Conservation (phyloP, 2,797 vertebrate species). For the Anas capensis region DNA sequence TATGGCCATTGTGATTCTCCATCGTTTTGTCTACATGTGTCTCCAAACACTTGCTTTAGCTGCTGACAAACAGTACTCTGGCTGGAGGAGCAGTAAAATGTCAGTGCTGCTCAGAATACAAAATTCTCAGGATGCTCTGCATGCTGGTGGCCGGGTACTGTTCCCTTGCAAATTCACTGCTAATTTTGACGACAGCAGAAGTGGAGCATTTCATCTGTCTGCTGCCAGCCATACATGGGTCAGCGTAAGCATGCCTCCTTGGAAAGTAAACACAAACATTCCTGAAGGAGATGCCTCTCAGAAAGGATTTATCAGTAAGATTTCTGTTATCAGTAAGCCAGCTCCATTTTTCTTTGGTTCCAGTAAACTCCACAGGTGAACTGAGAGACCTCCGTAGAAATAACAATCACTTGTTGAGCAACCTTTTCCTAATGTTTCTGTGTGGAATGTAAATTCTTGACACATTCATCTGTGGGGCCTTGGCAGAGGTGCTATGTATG, state of each 20-base stretch:
- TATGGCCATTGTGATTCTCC: neutral
- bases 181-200: conserved; percentile 17
- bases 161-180: conserved; percentile 8
- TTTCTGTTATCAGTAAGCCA: neutral
- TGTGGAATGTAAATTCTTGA: neutral
- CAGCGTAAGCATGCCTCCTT: neutral
- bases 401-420: neutral
- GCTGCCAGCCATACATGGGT: neutral
- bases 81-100: neutral
- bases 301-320: neutral
- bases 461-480: neutral
- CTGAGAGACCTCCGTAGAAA: neutral
- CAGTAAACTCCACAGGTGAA: neutral
- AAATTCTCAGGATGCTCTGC: conserved; percentile 12
- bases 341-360: neutral
- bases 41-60: conserved; percentile 2
- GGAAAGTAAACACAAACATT: neutral
- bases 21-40: neutral
- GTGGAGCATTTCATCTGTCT: neutral
- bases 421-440: neutral
- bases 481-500: neutral
- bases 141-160: neutral
- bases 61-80: conserved; percentile 16
- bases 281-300: neutral
- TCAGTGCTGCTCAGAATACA: neutral